These are phyloP conservation scores for Sarcophaga bullata DNA, from an alignment of 1,140 invertebrate species.

Conservation along the genomic window DNA sequence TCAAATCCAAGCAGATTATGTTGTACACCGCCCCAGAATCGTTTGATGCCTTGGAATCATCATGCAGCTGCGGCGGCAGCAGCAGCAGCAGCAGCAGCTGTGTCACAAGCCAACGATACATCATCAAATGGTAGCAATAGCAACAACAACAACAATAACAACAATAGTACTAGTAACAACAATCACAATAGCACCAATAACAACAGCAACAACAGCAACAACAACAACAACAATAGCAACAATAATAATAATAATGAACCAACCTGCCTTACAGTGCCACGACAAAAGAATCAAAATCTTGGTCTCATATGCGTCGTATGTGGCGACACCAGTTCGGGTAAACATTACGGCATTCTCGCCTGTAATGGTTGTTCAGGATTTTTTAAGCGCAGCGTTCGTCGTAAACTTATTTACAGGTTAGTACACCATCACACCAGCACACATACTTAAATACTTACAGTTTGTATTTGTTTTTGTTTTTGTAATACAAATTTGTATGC, in stretches of 20 bases:
- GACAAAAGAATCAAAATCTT: conserved; percentile 66
- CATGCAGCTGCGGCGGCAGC: conserved; percentile 30
- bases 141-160: conserved; percentile 23
- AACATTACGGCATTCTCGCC: conserved; percentile 98
- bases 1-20: conserved; percentile 38
- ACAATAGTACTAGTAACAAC: conserved; percentile 37
- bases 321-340: conserved; percentile 95
- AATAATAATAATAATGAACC: conserved; percentile 49
- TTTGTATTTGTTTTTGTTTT: background rate
- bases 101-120: conserved; percentile 35
- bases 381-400: conserved; percentile 95
- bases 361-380: conserved; percentile 99
- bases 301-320: conserved; percentile 93
- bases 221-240: conserved; percentile 53
- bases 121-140: background rate
- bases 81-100: conserved; percentile 13
- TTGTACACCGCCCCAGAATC: conserved; percentile 47
- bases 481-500: no score
- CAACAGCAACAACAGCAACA: conserved; percentile 39
- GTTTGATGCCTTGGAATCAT: conserved; percentile 45
- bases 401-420: conserved; percentile 97
- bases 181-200: background rate
- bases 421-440: conserved; percentile 49
- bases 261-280: conserved; percentile 47
- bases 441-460: background rate